Evolutionary conservation across 53 echinoderm and acorn worm species (phyloP).

Genomic region (Holothuria leucospilota): DNA sequence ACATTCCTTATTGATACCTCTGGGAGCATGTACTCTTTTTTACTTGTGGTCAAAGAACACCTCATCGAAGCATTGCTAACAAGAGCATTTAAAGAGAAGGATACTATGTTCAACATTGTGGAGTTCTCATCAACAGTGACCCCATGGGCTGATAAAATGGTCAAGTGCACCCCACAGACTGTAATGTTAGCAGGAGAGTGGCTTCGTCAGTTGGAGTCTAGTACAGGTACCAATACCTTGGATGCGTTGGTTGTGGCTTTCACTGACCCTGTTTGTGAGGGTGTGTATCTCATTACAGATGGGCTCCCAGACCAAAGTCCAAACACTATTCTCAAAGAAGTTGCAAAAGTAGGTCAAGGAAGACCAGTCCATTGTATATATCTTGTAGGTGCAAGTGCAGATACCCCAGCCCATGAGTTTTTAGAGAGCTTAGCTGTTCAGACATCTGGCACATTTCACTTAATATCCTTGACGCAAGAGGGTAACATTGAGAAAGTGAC

Average conservation of each 20-base stretch:
- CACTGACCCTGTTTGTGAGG: slow-evolving; percentile 80
- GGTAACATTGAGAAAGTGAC: slow-evolving; percentile 79
- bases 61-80: slow-evolving; percentile 81
- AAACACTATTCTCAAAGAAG: slow-evolving; percentile 67
- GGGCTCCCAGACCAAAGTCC: slow-evolving; percentile 94
- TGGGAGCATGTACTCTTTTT: slow-evolving; percentile 85
- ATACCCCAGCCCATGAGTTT: slow-evolving; percentile 81
- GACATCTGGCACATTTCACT: slow-evolving; percentile 87
- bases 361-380: slow-evolving; percentile 83
- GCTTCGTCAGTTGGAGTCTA: slow-evolving; percentile 78
- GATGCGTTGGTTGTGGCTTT: slow-evolving; percentile 84
- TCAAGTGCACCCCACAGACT: slow-evolving; percentile 93
- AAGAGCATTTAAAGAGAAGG: slow-evolving; percentile 71
- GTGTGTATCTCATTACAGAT: slow-evolving; percentile 88
- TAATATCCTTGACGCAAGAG: slow-evolving; percentile 76
- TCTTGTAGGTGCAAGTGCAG: slow-evolving; percentile 69
- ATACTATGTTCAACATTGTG: slow-evolving; percentile 89
- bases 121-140: slow-evolving; percentile 80
- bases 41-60: slow-evolving; percentile 84
- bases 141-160: slow-evolving; percentile 96
- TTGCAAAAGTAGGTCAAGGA: slow-evolving; percentile 70
- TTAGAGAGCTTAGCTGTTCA: slow-evolving; percentile 80
- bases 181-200: slow-evolving; percentile 88
- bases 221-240: slow-evolving; percentile 85
- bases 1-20: slow-evolving; percentile 93